A percentile compares a stretch with the other conserved stretches of the same genome.
These are phyloP conservation scores for Pteromalus puparum DNA, from an alignment of 1,140 invertebrate genomes.

Conservation along the genomic window DNA sequence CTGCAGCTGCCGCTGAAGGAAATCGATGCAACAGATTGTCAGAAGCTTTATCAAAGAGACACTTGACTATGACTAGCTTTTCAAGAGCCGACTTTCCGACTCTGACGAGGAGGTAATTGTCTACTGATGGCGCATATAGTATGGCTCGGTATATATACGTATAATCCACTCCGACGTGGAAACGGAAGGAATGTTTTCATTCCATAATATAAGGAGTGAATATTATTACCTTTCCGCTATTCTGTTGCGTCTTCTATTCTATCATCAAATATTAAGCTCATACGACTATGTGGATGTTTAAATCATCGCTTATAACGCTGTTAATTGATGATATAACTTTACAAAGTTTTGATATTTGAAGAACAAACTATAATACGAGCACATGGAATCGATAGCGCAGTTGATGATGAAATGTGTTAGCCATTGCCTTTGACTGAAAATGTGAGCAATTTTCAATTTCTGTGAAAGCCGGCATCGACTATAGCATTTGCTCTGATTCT, in stretches of 20 bases:
- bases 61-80: constrained; percentile 5
- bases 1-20: not conserved
- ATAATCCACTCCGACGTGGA: too few species aligned
- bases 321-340: too few species aligned
- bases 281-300: too few species aligned
- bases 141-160: too few species aligned
- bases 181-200: too few species aligned
- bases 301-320: too few species aligned
- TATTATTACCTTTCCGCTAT: too few species aligned
- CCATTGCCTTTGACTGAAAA: not conserved
- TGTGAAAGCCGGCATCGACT: not conserved
- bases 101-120: not conserved
- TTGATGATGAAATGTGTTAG: not conserved
- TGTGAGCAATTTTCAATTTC: not conserved
- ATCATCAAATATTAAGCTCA: too few species aligned
- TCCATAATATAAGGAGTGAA: too few species aligned
- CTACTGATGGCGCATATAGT: not conserved
- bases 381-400: not conserved
- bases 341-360: not conserved
- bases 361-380: not conserved
- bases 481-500: not conserved
- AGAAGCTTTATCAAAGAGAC: constrained; percentile 14
- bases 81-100: not conserved
- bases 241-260: too few species aligned
- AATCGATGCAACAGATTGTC: constrained; percentile 35